A percentile compares a stretch with the other conserved stretches of the same genome.
Conservation (phyloP, 2,113 vertebrate genomes). For the Mobula hypostoma region DNA sequence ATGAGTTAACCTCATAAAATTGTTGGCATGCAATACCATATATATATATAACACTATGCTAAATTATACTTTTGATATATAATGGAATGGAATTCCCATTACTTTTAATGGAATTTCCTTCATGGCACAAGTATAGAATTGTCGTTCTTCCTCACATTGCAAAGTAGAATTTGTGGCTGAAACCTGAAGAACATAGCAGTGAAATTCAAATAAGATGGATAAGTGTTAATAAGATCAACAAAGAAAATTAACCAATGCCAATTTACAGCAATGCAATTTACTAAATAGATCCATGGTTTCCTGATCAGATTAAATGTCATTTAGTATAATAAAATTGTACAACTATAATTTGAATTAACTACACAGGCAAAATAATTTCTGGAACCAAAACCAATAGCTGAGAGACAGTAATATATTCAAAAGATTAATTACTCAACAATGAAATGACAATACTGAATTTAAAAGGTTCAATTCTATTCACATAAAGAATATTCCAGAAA, state of each 20-base stretch:
- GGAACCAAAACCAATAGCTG: neutral
- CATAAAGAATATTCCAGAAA: neutral
- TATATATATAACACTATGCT: neutral
- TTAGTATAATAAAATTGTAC: neutral
- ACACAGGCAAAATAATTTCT: neutral
- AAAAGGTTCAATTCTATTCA: neutral
- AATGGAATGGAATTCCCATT: too few species aligned
- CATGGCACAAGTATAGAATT: neutral
- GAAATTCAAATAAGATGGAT: neutral
- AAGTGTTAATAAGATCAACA: neutral
- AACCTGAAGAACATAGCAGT: neutral
- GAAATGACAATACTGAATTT: neutral
- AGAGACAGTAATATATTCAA: neutral
- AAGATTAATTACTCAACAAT: neutral
- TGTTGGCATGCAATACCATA: neutral
- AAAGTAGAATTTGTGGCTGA: too few species aligned
- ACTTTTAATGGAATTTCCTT: neutral
- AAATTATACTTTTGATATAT: neutral
- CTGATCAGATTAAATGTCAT: neutral
- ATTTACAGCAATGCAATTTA: neutral
- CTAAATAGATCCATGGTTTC: neutral
- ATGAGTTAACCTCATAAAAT: neutral
- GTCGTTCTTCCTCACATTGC: neutral
- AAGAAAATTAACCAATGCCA: neutral
- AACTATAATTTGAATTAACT: neutral